These are phyloP conservation scores for Meda fulgida DNA, from an alignment of 2,797 vertebrate genomes.

Conservation along the genomic window DNA sequence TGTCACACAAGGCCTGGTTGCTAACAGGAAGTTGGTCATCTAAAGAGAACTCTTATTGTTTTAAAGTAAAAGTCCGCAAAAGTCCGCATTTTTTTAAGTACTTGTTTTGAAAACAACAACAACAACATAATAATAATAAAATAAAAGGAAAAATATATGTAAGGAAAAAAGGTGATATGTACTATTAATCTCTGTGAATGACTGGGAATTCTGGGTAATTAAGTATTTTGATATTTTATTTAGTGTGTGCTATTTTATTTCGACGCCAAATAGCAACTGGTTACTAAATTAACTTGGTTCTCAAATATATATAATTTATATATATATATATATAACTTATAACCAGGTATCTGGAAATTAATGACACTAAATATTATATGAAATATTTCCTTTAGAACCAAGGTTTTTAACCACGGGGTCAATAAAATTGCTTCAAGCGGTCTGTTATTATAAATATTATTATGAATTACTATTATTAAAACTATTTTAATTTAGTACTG, in stretches of 20 bases:
- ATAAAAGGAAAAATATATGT: not conserved
- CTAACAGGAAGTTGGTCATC: conserved; percentile 69
- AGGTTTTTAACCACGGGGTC: not conserved
- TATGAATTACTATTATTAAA: not conserved
- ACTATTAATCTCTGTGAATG: not conserved
- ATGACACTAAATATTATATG: not conserved
- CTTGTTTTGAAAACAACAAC: not conserved
- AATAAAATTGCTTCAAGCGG: not conserved
- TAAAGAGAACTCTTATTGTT: not conserved
- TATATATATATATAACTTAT: too few relatives aligned
- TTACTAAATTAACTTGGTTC: not conserved
- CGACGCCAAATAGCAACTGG: not conserved
- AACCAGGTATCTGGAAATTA: not conserved
- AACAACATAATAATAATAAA: too few relatives aligned
- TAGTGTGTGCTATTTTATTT: not conserved
- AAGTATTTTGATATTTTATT: not conserved
- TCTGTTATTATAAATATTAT: not conserved
- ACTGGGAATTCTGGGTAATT: not conserved
- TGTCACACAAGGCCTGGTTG: conserved; percentile 64
- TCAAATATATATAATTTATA: too few relatives aligned
- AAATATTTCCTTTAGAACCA: not conserved
- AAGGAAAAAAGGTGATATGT: not conserved
- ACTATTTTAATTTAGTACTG: not conserved
- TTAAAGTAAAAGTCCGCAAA: conserved; percentile 26
- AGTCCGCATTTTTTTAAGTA: not conserved